Base-by-base conservation (phyloP, 2,113 vertebrate species). In the Suricata suricatta region DNA sequence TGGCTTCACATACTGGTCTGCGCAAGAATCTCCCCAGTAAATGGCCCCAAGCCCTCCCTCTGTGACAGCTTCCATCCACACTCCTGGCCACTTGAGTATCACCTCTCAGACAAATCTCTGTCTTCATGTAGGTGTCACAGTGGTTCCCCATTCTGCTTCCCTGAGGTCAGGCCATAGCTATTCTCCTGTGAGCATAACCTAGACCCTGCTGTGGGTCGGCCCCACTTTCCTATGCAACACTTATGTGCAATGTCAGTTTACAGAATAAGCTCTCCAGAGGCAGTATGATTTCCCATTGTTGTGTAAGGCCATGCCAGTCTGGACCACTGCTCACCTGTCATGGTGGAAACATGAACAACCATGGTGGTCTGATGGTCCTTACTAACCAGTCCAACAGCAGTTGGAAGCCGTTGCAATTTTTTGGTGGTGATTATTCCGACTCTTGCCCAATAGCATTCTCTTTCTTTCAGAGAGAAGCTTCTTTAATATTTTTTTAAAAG, bases 281-380 rank as follows among this genome's bases (percentile, higher is more conserved):
- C 44, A 47, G 9, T 38, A 15, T 41, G 25, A 1, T 33, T 47
- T 47, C 76, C 29, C 21, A 2, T 7, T 64, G 50, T 44, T 54
- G 50, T 2, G 4, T 0, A 31, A 15, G 9, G 19, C 1, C 12
- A 4, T 16, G 1, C 17, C 19, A 47, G 2, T 29, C 16, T 63
- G 81, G 47, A 50, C 16, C 7, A 27, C 27, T 31, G 5, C 13
- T 69, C 16, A 1, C 5, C 16, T 5, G 47, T 19, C 23, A 12
- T 0, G 7, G 27, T 23, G 8, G 21, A 72, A 16, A 33, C 44
- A 17, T 10, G 64, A 11, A 14, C 57, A n/a, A 14, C 29, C 1
- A 2, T n/a, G 15, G 57, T n/a, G 1, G 35, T 69, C 81, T 72
- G 5, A 5, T 72, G 66, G 52, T 13, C 0, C 7, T 38, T 41